Conservation (phyloP, 2,113 vertebrate species). For the Odocoileus virginianus region DNA sequence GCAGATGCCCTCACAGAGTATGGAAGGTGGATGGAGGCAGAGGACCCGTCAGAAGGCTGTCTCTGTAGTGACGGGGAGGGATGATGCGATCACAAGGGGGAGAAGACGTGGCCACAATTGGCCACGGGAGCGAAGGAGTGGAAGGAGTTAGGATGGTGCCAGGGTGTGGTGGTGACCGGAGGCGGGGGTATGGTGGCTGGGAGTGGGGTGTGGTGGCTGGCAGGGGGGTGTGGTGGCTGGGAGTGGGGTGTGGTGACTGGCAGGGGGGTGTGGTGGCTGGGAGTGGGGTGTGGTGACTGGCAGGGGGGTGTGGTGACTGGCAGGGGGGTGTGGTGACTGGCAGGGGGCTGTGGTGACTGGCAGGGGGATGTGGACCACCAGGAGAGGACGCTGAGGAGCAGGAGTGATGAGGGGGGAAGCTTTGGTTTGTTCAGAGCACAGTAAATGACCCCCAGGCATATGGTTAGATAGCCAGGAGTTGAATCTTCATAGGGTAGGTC, state of each 20-base stretch:
- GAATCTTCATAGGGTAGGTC: background rate
- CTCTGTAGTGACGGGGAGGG: background rate
- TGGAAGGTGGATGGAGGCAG: background rate
- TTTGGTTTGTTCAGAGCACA: background rate
- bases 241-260: no score
- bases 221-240: no score
- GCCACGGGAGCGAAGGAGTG: fast-evolving
- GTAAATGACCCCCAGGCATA: background rate
- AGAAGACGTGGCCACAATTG: background rate
- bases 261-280: background rate
- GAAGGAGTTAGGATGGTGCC: background rate
- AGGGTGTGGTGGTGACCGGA: no score
- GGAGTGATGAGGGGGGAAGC: background rate
- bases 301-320: background rate
- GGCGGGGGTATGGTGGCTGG: no score
- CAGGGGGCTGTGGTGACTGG: background rate
- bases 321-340: no score
- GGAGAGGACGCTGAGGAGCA: background rate
- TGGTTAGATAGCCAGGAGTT: background rate
- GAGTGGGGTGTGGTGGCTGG: background rate
- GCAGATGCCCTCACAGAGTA: background rate
- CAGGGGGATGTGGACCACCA: fast-evolving
- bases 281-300: background rate
- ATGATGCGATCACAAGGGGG: fast-evolving
- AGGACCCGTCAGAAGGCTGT: background rate